phyloP scores from a whole-genome alignment of 2,797 vertebrate genomes.

The Harpagifer antarcticus region DNA sequence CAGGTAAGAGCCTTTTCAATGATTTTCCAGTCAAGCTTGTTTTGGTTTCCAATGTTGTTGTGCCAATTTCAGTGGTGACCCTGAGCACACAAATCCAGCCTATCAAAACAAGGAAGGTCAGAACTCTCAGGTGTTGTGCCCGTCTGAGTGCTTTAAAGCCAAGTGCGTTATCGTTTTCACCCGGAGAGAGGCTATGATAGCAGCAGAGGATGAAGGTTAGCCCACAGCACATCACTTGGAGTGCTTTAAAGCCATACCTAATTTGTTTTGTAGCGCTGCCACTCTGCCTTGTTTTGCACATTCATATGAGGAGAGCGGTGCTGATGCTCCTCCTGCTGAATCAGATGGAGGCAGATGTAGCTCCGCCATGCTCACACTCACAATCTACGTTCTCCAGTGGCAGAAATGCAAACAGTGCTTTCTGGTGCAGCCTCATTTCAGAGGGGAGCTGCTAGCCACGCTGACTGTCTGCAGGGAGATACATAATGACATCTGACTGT shows the following conservation, averaged over 20 bases:
- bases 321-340: constrained; percentile 35
- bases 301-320: constrained; percentile 30
- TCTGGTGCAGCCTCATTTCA: not conserved
- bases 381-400: constrained; percentile 9
- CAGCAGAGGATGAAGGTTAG: constrained; percentile 72
- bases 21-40: constrained; percentile 84
- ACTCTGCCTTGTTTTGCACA: constrained; percentile 56
- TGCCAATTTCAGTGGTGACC: constrained; percentile 76
- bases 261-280: constrained; percentile 64
- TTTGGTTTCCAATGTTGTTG: constrained; percentile 79
- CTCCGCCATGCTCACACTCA: constrained; percentile 6
- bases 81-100: constrained; percentile 70
- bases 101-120: constrained; percentile 82
- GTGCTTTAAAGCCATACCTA: constrained; percentile 65
- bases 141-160: constrained; percentile 81
- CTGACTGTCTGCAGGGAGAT: not conserved
- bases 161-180: constrained; percentile 82
- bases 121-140: constrained; percentile 77
- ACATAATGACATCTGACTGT: constrained; percentile 8
- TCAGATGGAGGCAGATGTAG: constrained; percentile 29
- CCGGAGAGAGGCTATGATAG: constrained; percentile 74
- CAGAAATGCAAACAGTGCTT: not conserved
- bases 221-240: constrained; percentile 66
- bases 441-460: not conserved
- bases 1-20: constrained; percentile 80